Conservation (phyloP, 2,888 invertebrate species). For the Lepidocyrtoides sp. region DNA sequence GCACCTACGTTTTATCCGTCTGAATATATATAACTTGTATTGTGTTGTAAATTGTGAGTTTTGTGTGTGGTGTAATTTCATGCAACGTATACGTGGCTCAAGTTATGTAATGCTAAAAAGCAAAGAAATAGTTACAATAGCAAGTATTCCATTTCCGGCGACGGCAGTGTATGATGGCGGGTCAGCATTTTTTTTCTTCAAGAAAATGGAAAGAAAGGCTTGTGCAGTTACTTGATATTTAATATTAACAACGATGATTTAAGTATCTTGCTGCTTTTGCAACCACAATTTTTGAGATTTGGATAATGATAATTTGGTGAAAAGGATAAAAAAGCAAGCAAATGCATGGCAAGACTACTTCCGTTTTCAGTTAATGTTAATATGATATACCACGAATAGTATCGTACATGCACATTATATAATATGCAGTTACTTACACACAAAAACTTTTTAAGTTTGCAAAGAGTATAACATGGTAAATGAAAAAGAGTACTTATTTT, state of each 20-base stretch:
- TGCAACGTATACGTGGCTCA: too few species aligned
- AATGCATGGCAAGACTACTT: constrained; percentile 68
- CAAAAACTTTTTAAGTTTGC: not conserved
- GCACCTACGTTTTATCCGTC: not conserved
- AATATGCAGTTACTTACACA: not conserved
- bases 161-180: constrained; percentile 19
- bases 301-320: constrained; percentile 48
- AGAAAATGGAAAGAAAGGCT: constrained; percentile 18
- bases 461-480: not conserved
- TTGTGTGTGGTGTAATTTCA: not conserved
- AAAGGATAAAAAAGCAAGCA: constrained; percentile 44
- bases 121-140: constrained; percentile 46
- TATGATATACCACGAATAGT: not conserved
- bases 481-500: too few species aligned
- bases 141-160: constrained; percentile 62
- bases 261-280: constrained; percentile 44
- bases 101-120: too few species aligned
- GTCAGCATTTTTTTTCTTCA: constrained; percentile 54
- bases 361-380: constrained; percentile 50
- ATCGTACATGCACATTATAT: not conserved
- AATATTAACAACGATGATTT: constrained; percentile 59
- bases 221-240: constrained; percentile 19
- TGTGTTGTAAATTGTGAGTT: constrained; percentile 1
- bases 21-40: not conserved
- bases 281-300: constrained; percentile 53